phyloP scores from a whole-genome alignment of 2,113 vertebrate genomes.

The Megaceryle torquata region DNA sequence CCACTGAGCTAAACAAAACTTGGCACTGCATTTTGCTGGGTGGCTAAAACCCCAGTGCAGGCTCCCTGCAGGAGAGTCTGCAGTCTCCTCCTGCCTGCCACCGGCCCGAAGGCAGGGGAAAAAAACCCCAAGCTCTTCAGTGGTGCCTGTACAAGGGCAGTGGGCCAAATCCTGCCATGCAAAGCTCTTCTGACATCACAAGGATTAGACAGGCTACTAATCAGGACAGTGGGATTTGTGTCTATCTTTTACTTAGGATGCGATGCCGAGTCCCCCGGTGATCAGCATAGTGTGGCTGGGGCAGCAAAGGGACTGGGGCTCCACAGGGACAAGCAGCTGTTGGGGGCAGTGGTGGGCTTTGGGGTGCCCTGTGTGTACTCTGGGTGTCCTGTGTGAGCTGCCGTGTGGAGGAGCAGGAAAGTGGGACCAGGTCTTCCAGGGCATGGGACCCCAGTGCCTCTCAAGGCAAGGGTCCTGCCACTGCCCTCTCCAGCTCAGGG shows the following conservation, averaged over 20 bases:
- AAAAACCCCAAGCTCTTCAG: neutral
- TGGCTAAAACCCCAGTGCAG: neutral
- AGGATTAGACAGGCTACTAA: conserved; percentile 2
- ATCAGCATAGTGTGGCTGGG: neutral
- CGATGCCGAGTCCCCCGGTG: neutral
- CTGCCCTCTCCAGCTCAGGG: neutral
- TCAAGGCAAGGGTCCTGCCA: neutral
- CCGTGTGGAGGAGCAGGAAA: accelerated
- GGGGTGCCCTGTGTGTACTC: neutral
- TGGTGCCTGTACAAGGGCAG: neutral
- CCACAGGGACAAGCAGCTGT: accelerated
- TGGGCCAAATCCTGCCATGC: neutral
- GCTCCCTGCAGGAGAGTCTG: neutral
- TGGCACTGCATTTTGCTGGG: neutral
- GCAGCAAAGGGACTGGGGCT: neutral
- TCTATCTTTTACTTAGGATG: neutral
- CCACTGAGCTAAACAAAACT: neutral
- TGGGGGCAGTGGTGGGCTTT: neutral
- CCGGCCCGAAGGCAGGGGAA: neutral
- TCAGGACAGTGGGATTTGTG: neutral
- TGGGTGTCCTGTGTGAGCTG: neutral
- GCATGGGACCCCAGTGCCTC: accelerated
- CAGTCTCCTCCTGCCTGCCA: neutral
- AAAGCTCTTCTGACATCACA: neutral
- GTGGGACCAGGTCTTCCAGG: neutral